phyloP scores from a whole-genome alignment of 2,113 vertebrate species.

The Ginglymostoma cirratum region DNA sequence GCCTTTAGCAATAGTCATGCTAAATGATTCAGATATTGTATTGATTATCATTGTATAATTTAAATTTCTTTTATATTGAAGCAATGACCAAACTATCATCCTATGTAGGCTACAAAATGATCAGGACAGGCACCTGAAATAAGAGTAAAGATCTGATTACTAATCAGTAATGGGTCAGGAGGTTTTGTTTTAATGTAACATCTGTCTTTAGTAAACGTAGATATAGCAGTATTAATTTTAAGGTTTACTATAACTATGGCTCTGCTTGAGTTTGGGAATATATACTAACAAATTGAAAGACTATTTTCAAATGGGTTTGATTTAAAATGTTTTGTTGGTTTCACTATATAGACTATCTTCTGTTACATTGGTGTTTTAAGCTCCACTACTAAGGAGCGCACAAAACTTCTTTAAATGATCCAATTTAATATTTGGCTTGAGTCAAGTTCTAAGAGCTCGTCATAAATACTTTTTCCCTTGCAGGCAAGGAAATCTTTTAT shows the following conservation, averaged over 20 bases:
- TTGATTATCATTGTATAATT: background rate
- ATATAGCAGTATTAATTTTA: background rate
- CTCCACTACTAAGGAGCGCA: background rate
- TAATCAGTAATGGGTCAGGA: background rate
- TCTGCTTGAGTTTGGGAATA: background rate
- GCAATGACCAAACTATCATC: background rate
- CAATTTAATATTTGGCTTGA: background rate
- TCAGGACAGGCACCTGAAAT: background rate
- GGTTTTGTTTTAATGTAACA: background rate
- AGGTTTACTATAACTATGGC: background rate
- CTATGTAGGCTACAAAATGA: background rate
- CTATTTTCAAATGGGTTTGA: background rate
- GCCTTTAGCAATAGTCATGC: too few relatives aligned
- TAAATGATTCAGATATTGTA: too few relatives aligned
- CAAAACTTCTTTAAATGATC: constrained; percentile 37
- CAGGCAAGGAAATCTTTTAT: constrained; percentile 81
- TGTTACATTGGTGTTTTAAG: background rate
- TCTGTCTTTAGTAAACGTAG: background rate
- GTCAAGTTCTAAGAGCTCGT: background rate
- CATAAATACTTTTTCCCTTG: background rate
- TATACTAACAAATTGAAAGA: background rate
- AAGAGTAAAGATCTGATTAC: background rate
- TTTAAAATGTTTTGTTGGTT: background rate
- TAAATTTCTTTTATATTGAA: background rate
- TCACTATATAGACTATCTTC: background rate